Conservation (phyloP, 2,888 invertebrate species). For the Sepioteuthis lessoniana region DNA sequence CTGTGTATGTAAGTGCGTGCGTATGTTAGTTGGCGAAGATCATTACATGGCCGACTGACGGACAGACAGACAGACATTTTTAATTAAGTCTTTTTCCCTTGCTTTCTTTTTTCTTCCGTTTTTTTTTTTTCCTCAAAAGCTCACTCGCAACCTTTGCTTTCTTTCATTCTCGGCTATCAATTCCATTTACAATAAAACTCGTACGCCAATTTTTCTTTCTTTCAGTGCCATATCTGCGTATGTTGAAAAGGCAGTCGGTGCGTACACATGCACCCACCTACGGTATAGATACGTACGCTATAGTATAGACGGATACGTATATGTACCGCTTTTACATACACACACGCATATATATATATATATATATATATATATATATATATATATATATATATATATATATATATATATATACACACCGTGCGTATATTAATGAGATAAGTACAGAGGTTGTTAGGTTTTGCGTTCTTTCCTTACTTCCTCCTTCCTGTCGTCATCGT, state of each 20-base stretch:
- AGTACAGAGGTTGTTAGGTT: neutral
- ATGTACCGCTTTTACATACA: neutral
- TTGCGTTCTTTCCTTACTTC: neutral
- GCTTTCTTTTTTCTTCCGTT: neutral
- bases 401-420: neutral
- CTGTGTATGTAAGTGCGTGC: neutral
- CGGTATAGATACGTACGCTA: neutral
- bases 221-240: neutral
- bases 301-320: neutral
- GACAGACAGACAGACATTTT: neutral
- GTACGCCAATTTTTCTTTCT: neutral
- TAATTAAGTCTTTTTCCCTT: neutral
- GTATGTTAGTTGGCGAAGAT: neutral
- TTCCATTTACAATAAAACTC: neutral
- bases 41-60: neutral
- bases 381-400: neutral
- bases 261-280: neutral
- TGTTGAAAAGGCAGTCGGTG: neutral
- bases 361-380: neutral
- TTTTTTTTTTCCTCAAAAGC: too few relatives aligned
- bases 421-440: constrained; percentile 13
- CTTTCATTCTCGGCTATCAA: neutral
- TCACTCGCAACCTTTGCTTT: neutral
- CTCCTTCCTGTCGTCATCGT: constrained; percentile 15
- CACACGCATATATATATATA: neutral